Evolutionary conservation across 2,797 vertebrate species (phyloP).

Genomic region (Syndactyla subalaris): DNA sequence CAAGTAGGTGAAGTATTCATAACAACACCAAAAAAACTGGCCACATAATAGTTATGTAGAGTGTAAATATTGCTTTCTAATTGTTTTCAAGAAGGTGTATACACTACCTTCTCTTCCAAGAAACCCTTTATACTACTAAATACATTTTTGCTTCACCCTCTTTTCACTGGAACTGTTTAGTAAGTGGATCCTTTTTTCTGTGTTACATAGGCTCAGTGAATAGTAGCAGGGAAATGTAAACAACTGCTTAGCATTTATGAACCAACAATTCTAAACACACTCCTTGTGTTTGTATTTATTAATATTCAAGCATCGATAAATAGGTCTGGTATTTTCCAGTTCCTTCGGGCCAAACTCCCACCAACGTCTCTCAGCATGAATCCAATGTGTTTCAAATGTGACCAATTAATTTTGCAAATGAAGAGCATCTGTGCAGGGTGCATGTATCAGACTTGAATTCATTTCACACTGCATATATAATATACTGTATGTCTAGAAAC

Average conservation of each 20-base stretch:
- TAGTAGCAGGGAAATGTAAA: neutral
- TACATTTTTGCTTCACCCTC: neutral
- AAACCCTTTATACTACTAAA: neutral
- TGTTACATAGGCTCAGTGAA: neutral
- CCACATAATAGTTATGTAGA: neutral
- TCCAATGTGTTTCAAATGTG: neutral
- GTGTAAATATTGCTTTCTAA: neutral
- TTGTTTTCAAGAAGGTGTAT: neutral
- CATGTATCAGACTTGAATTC: neutral
- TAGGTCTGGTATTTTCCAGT: neutral
- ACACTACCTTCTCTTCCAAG: neutral
- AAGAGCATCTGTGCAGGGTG: neutral
- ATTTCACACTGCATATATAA: neutral
- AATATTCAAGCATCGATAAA: neutral
- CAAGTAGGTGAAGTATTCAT: neutral
- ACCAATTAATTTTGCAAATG: constrained; percentile 10
- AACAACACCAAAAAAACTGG: neutral
- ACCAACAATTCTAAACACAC: neutral
- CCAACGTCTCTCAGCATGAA: neutral
- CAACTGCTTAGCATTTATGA: neutral
- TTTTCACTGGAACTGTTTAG: neutral
- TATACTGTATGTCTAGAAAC: neutral
- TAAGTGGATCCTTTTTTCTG: neutral
- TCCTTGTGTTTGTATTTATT: neutral
- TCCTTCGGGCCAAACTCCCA: neutral